Conservation (phyloP, 2,113 vertebrate genomes). For the Peromyscus californicus region DNA sequence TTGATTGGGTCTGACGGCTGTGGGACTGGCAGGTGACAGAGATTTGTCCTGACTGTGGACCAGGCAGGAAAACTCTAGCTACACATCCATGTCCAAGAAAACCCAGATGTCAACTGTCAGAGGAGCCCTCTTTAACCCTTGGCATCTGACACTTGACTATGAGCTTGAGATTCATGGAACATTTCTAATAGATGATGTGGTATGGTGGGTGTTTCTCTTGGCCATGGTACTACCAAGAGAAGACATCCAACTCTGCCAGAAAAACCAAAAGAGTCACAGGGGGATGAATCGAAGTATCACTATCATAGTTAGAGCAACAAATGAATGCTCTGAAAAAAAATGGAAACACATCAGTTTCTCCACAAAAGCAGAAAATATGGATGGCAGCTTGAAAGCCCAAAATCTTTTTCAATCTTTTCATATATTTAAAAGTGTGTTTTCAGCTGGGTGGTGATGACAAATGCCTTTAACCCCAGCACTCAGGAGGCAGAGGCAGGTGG, state of each 20-base stretch:
- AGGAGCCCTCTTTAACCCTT: slow-evolving; percentile 51
- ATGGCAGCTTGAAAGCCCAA: slow-evolving; percentile 3
- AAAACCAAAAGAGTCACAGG: not conserved
- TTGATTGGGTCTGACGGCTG: too few relatives aligned
- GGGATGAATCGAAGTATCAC: not conserved
- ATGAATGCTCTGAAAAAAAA: not conserved
- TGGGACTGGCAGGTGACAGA: too few relatives aligned
- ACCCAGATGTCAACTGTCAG: not conserved
- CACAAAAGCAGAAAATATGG: not conserved
- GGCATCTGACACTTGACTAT: not conserved
- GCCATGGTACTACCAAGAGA: not conserved
- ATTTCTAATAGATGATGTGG: not conserved
- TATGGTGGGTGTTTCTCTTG: not conserved
- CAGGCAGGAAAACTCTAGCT: too few relatives aligned
- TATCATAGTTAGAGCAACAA: not conserved
- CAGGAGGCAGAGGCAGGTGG: not conserved
- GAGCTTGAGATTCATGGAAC: not conserved
- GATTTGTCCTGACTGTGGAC: too few relatives aligned
- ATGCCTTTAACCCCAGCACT: not conserved
- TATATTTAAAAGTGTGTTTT: not conserved
- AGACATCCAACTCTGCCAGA: not conserved
- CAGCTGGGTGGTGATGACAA: not conserved
- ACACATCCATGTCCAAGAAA: not conserved
- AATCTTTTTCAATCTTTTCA: slow-evolving; percentile 6
- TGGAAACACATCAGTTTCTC: slow-evolving; percentile 17